Conservation (phyloP, 1,140 invertebrate genomes). For the Drosophila kepulauana region DNA sequence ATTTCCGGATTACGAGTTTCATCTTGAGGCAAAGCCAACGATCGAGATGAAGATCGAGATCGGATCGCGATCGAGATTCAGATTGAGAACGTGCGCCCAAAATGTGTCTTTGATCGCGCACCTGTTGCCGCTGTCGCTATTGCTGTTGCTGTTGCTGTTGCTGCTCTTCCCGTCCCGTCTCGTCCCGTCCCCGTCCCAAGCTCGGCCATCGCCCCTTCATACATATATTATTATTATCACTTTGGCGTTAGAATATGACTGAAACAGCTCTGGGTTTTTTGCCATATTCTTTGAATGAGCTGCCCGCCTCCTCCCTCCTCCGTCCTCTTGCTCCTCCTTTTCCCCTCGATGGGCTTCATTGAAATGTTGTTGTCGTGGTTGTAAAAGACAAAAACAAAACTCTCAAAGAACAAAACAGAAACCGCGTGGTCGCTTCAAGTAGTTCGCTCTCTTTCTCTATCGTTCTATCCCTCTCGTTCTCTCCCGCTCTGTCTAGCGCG, state of each 20-base stretch:
- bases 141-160: too few species aligned
- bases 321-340: too few species aligned
- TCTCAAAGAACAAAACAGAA: slow-evolving; percentile 44
- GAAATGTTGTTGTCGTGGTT: slow-evolving; percentile 51
- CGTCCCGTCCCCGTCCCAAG: not conserved
- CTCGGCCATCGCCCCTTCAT: not conserved
- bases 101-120: not conserved
- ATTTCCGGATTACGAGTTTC: slow-evolving; percentile 68
- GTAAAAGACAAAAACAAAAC: slow-evolving; percentile 35
- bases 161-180: too few species aligned
- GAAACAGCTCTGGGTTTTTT: slow-evolving; percentile 74
- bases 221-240: not conserved
- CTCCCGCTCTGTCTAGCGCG: not conserved
- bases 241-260: slow-evolving; percentile 45
- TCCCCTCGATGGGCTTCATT: slow-evolving; percentile 45
- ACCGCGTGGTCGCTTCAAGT: slow-evolving; percentile 54
- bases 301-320: not conserved
- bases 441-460: slow-evolving; percentile 3
- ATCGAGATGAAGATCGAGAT: not conserved
- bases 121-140: not conserved
- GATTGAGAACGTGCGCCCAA: not conserved
- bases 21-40: not conserved
- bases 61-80: not conserved
- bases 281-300: slow-evolving; percentile 72
- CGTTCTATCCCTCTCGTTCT: not conserved